Evolutionary conservation across 1,140 invertebrate genomes (phyloP), one percentile per base, ranked within the genome.

Genomic region (Drosophila ironensis): DNA sequence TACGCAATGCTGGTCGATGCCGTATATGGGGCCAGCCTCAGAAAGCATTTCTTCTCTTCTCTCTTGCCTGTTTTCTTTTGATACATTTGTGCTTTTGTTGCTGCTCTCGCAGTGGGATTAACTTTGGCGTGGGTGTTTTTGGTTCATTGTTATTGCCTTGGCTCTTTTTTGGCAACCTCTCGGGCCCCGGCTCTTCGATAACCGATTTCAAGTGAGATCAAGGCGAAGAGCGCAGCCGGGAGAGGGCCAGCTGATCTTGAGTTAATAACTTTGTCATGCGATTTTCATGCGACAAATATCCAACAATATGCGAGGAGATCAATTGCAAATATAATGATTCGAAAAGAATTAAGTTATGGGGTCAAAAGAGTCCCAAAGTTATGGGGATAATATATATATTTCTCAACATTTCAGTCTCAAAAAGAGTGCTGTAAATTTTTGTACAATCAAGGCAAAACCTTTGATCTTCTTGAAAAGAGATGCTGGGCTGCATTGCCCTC

Each of bases 1-100:
- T 84, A 84, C 78, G 78, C 73, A 76, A 38, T 51, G 6, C 24
- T 61, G 41, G 44, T 20, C 44, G 42, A 78, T 50, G 68, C 80
- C 80, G 80, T 84, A 84, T 84, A 84, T 86, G 80, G 80, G 70
- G 63, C 67, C 71, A 56, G 24, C 42, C 53, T 46, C 59, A 40
- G 38, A 25, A 44, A 28, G 3, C 42, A 20, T 24, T 25, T 14
- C 24, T 33, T 22, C 47, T 25, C 33, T n/a, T 28, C 45, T 20
- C 37, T 20, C 17, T 28, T 7, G 7, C 2, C n/a, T 12, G n/a
- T 12, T 37, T 22, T 30, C 35, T 37, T 47, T n/a, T n/a, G n/a
- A n/a, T n/a, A n/a, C n/a, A n/a, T n/a, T n/a, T n/a, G n/a, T n/a
- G n/a, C n/a, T n/a, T n/a, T n/a, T n/a, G n/a, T n/a, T n/a, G n/a